These are phyloP conservation scores for Drosophila siamana DNA, from an alignment of 2,888 invertebrate genomes.

Conservation along the genomic window DNA sequence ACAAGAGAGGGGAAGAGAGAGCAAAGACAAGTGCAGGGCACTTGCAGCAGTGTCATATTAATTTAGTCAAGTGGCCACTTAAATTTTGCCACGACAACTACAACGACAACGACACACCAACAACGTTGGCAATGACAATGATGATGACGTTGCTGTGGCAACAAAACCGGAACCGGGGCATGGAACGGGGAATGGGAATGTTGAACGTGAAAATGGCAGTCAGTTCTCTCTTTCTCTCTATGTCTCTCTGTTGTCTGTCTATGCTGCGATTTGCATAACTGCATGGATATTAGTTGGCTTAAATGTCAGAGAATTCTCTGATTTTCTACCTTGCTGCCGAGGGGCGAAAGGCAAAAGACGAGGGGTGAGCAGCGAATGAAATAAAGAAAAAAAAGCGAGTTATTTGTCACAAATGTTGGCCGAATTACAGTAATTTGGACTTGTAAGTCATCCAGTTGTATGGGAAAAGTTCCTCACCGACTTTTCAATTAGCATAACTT, in stretches of 20 bases:
- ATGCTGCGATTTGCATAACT: conserved; percentile 69
- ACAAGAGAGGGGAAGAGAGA: neutral
- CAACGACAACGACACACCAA: conserved; percentile 8
- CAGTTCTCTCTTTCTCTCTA: too few relatives aligned
- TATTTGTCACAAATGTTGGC: conserved; percentile 24
- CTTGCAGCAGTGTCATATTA: conserved; percentile 77
- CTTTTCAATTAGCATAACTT: conserved; percentile 17
- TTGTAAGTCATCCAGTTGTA: conserved; percentile 12
- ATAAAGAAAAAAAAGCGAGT: neutral
- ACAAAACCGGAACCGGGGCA: neutral
- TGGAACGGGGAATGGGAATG: conserved; percentile 19
- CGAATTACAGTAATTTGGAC: conserved; percentile 18
- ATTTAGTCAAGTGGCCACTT: conserved; percentile 81
- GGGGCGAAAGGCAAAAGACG: too few relatives aligned
- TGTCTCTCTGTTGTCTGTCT: too few relatives aligned
- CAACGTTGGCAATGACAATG: conserved; percentile 17
- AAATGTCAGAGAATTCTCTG: conserved; percentile 57
- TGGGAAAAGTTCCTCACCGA: conserved; percentile 4
- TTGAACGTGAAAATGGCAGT: conserved; percentile 68
- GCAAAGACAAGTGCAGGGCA: conserved; percentile 63
- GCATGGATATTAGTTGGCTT: conserved; percentile 66
- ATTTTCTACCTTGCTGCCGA: conserved; percentile 1
- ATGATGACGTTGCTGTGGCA: conserved; percentile 31
- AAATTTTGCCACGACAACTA: conserved; percentile 70
- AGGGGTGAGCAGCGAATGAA: too few relatives aligned